Evolutionary conservation across 2,113 vertebrate genomes (phyloP).

Genomic region (Apteryx owenii): DNA sequence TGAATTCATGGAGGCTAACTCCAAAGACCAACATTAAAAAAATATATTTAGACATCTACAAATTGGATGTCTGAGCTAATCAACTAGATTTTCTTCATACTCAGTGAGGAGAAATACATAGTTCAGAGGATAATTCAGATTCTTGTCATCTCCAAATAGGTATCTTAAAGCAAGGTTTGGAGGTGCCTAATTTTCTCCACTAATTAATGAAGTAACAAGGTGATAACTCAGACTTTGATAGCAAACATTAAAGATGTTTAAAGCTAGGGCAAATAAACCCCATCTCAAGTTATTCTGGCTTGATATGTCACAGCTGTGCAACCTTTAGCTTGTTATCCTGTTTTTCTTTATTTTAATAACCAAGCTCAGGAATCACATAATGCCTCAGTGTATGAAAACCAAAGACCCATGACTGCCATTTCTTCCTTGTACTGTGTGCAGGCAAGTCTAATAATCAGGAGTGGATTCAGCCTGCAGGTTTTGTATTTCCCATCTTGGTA

Average conservation of each 20-base stretch:
- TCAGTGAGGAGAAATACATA: not conserved
- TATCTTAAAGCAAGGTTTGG: not conserved
- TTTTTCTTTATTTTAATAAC: not conserved
- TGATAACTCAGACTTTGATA: not conserved
- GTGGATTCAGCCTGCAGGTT: not conserved
- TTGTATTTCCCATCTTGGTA: not conserved
- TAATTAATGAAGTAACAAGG: not conserved
- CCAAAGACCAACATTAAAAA: not conserved
- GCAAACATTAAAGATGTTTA: not conserved
- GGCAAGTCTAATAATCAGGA: not conserved
- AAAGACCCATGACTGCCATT: not conserved
- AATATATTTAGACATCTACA: not conserved
- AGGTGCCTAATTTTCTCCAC: not conserved
- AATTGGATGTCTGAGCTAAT: not conserved
- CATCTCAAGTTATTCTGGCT: not conserved
- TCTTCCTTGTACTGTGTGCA: not conserved
- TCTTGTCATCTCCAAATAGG: not conserved
- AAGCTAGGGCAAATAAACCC: not conserved
- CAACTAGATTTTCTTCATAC: not conserved
- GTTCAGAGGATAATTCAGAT: not conserved
- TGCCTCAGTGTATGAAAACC: not conserved
- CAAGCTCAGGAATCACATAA: not conserved
- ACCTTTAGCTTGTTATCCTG: not conserved
- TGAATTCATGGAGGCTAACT: not conserved
- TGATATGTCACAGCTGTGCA: not conserved